Evolutionary conservation across 2,797 vertebrate genomes (phyloP), one percentile per base, ranked within the genome.

Genomic region (Crenuchus spilurus): DNA sequence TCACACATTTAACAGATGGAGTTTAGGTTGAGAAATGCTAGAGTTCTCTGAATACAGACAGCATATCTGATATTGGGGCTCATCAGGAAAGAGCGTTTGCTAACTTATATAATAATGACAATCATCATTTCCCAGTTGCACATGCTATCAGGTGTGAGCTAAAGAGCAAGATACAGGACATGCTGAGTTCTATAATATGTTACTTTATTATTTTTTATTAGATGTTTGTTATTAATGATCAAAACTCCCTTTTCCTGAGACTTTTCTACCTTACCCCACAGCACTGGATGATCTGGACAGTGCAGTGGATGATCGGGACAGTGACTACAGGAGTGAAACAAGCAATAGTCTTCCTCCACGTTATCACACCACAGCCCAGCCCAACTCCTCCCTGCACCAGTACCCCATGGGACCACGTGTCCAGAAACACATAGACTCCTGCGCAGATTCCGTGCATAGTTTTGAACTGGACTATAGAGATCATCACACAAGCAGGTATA

Each of bases 271-370:
- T 55, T 20, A 28, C 75, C 41, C 68, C 75, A 55, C 84, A 99
- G 98, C 96, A 52, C 92, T 96, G 70, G 97, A 99, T 84, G 97
- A 99, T 66, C 94, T 94, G 39, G 97, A 99, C 88, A 99, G 97
- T 57, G 95, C 96, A 0, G 94, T 96, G 6, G 98, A 99, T 28
- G 98, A 99, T 85, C 90, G 97, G 72, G 98, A 99, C 81, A 99
- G 98, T 2, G 97, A 99, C 91, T 99, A 98, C 74, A 95, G 97
- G 79, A 99, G 98, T 0, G 98, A 99, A 88, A 96, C 97, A 0
- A 98, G 97, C 85, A 97, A 88, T 88, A 96, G 96, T 86, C 81
- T 97, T 44, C 97, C 97, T 4, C 95, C 95, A 0, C 95, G 92
- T 0, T 98, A 93, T 88, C 96, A 97, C 85, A 96, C 93, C 0